Evolutionary conservation across 2,797 vertebrate species (phyloP).

Genomic region (Decapterus maruadsi): DNA sequence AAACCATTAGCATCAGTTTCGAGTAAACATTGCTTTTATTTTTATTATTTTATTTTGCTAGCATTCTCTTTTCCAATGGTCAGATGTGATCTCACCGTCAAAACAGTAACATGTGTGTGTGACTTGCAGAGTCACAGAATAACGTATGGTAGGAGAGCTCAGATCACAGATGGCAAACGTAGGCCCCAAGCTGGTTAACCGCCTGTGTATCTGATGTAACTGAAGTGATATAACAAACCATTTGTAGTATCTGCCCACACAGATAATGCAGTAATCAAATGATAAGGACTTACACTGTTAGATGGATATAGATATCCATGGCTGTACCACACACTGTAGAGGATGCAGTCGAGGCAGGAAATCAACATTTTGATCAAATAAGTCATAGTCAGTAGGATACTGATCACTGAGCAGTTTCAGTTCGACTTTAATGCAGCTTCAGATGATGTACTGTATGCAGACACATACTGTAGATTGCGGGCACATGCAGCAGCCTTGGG

Average conservation of each 20-base stretch:
- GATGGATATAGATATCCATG: background rate
- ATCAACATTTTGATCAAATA: background rate
- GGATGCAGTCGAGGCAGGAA: background rate
- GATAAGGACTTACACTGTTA: background rate
- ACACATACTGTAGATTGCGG: slow-evolving; percentile 74
- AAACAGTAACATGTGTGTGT: background rate
- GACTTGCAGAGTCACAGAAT: too few relatives aligned
- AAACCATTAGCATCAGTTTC: too few relatives aligned
- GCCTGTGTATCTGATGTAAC: background rate
- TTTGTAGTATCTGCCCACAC: background rate
- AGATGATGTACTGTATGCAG: slow-evolving; percentile 15
- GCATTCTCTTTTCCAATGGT: background rate
- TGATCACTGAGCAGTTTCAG: slow-evolving; percentile 36
- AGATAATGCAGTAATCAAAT: background rate
- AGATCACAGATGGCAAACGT: background rate
- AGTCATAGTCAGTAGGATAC: background rate
- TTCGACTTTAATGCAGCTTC: slow-evolving; percentile 49
- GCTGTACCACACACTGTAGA: background rate
- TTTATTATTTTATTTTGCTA: background rate
- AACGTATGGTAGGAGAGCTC: too few relatives aligned
- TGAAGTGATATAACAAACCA: background rate
- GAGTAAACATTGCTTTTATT: background rate
- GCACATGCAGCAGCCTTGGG: slow-evolving; percentile 83
- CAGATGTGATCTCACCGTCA: background rate
- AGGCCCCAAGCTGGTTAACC: background rate